Base-by-base conservation (phyloP, 2,888 invertebrate species). In the Tanaodytes sp. region DNA sequence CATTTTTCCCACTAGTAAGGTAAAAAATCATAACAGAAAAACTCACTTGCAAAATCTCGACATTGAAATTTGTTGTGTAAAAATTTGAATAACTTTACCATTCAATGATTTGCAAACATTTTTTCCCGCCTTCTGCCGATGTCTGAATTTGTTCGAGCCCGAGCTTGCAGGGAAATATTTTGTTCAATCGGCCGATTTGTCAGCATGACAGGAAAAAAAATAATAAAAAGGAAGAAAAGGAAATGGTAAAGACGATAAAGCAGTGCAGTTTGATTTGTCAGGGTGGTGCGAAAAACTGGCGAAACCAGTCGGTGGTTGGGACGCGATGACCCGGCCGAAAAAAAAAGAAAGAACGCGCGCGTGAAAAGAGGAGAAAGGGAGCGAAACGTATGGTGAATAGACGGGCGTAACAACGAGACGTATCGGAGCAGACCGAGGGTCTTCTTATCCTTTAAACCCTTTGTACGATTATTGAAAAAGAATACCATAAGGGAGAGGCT, bases 401-500 rank as follows among this genome's bases (percentile, higher is more conserved):
- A 70, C n/a, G 64, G 59, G 61, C 65, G 69, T 71, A 64, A 65
- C 62, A 66, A 61, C 57, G 40, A 48, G 49, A 54, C 54, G 52
- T 71, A 67, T 65, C 61, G 71, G 51, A 52, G 52, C 59, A 55
- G 45, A 51, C 51, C 58, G 58, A 64, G 61, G 67, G 64, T 57
- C 63, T 54, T 45, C 63, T 78, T 78, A 78, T 80, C 79, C 77
- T 73, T 75, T 77, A 80, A 80, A 77, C 76, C 80, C 75, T 72
- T 74, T 74, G 75, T 79, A 80, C 78, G 80, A 79, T 75, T 75
- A 75, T 77, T 78, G 79, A 76, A 78, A 77, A 79, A 75, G 77
- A 76, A 76, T 77, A 72, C 77, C 75, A 74, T 77, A 79, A 79
- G 74, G 57, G 64, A 54, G 51, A 75, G 75, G 73, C 64, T 78